Evolutionary conservation across 2,888 invertebrate genomes (phyloP).

Genomic region (Perithous albicinctus): DNA sequence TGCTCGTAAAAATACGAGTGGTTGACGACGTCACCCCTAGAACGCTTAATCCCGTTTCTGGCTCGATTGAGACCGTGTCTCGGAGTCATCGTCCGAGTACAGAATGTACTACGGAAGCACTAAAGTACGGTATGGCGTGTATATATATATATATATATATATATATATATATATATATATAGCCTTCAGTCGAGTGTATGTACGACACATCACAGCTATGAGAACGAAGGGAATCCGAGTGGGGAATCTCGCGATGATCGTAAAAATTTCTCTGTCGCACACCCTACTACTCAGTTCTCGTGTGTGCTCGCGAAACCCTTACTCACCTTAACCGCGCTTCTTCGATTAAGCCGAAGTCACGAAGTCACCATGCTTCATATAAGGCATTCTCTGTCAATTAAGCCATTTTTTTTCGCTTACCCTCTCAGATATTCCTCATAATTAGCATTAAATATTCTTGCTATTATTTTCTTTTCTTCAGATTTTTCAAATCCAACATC

Average conservation of each 20-base stretch:
- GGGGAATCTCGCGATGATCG: constrained; percentile 29
- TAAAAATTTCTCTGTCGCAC: constrained; percentile 20
- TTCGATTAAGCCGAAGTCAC: constrained; percentile 54
- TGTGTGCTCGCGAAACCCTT: neutral
- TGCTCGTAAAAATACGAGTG: constrained; percentile 33
- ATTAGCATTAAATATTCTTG: too few species aligned
- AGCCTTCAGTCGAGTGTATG: neutral
- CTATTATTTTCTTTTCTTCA: too few species aligned
- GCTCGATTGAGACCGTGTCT: constrained; percentile 2
- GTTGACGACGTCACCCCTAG: neutral
- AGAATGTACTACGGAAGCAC: constrained; percentile 36
- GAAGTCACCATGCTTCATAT: constrained; percentile 12
- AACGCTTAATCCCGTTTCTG: constrained; percentile 11
- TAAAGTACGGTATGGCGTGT: constrained; percentile 2
- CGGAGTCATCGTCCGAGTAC: constrained; percentile 11
- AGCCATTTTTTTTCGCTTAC: neutral
- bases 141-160: too few species aligned
- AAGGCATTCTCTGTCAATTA: neutral
- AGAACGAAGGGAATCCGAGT: constrained; percentile 20
- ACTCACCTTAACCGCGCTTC: constrained; percentile 41
- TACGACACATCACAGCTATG: neutral
- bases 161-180: too few species aligned
- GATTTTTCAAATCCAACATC: too few species aligned
- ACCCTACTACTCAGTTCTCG: neutral
- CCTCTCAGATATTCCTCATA: too few species aligned